These are phyloP conservation scores for Otus sunia DNA, from an alignment of 2,113 vertebrate genomes.

Conservation along the genomic window DNA sequence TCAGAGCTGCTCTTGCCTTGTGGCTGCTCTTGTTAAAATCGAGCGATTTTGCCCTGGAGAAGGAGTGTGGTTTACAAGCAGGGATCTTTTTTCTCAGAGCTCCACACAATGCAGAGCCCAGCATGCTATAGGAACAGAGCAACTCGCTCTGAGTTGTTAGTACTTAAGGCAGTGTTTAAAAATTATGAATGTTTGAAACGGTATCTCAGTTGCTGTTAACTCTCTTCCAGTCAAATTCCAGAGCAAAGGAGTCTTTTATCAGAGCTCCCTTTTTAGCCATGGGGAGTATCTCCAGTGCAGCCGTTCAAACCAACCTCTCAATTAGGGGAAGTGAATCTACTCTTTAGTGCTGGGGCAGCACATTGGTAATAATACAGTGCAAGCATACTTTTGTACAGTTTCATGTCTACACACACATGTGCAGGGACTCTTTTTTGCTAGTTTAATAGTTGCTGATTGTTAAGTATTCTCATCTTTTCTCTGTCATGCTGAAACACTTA, in stretches of 20 bases:
- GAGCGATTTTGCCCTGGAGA: not conserved
- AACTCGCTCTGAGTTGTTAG: not conserved
- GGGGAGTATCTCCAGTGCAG: not conserved
- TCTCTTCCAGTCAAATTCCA: not conserved
- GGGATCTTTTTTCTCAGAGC: not conserved
- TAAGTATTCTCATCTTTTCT: not conserved
- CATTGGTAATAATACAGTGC: not conserved
- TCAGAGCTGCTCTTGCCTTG: not conserved
- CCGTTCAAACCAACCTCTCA: not conserved
- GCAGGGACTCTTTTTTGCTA: not conserved
- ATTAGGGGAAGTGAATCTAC: not conserved
- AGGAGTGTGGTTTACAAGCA: not conserved
- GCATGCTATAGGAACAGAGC: not conserved
- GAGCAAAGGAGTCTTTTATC: not conserved
- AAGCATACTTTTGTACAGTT: not conserved
- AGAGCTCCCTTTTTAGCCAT: not conserved
- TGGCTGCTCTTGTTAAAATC: not conserved
- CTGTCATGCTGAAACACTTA: not conserved
- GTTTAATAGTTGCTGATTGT: not conserved
- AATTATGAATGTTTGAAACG: not conserved
- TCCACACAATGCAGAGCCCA: not conserved
- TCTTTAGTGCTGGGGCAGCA: conserved; percentile 21
- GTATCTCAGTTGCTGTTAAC: not conserved
- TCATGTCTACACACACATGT: not conserved
- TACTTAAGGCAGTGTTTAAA: not conserved